These are phyloP conservation scores for Drosophila azteca DNA, from an alignment of 1,140 invertebrate genomes.

Conservation along the genomic window DNA sequence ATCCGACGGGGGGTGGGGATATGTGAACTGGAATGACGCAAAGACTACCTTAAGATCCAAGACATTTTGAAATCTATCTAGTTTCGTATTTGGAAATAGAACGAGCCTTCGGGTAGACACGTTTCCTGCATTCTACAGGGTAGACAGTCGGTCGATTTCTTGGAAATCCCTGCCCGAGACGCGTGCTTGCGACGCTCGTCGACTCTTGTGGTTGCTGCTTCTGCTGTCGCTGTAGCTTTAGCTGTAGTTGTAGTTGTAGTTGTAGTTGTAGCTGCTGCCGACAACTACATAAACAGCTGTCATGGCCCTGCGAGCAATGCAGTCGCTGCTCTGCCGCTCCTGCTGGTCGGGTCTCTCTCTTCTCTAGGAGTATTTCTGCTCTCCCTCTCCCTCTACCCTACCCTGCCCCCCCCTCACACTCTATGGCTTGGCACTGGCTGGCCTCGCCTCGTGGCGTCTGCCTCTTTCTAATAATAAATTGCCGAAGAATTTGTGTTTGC, in stretches of 20 bases:
- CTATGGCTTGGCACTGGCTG: background rate
- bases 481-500: slow-evolving; percentile 75
- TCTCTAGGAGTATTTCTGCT: background rate
- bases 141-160: too few species aligned
- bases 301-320: slow-evolving; percentile 39
- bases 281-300: slow-evolving; percentile 58
- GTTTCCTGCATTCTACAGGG: too few species aligned
- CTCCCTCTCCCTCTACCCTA: background rate
- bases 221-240: slow-evolving; percentile 1
- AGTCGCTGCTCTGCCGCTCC: slow-evolving; percentile 1
- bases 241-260: slow-evolving; percentile 17
- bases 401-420: slow-evolving; percentile 1
- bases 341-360: slow-evolving; percentile 17
- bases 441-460: slow-evolving; percentile 50
- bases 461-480: slow-evolving; percentile 79
- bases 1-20: background rate
- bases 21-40: background rate
- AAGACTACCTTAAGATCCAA: too few species aligned
- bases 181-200: slow-evolving; percentile 2
- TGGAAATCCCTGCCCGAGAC: too few species aligned
- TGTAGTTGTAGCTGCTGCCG: slow-evolving; percentile 31
- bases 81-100: too few species aligned
- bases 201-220: background rate
- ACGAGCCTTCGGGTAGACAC: too few species aligned
- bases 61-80: too few species aligned